Evolutionary conservation across 2,113 vertebrate species (phyloP), one percentile per base, ranked within the genome.

Genomic region (Calidris pygmaea): DNA sequence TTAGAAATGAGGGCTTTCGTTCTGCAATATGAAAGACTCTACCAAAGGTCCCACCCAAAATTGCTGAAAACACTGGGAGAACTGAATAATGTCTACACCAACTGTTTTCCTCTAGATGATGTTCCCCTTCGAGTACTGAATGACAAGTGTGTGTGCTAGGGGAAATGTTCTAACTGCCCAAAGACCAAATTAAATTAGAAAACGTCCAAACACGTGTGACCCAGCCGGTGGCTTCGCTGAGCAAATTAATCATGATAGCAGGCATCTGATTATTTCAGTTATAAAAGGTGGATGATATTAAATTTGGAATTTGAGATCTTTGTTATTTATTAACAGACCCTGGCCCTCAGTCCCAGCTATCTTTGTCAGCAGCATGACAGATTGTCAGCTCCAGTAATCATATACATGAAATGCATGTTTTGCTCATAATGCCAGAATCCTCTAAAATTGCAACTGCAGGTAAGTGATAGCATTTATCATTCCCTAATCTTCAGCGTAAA

Each of bases 351-450:
- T 66, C 81, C 66, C 82, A 66, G 67, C 78, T 87, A 4, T 90
- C 75, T 45, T 35, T 93, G 93, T 94, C 87, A 93, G 87, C 66
- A 87, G 78, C 53, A 37, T 81, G 91, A 87, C 85, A 79, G 85
- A 47, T 34, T 93, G 89, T 79, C 89, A 91, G 94, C 87, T 30
- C 56, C 32, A 60, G 82, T 11, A 89, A 77, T 84, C 73, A 75
- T 23, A 74, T 5, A 74, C 90, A 87, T 48, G 83, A 94, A 95
- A 92, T 90, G 79, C 73, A 50, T 50, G 73, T 77, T 89, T 72
- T 92, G 78, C 85, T 96, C 84, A 35, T 34, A 79, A 76, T 47
- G 74, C 85, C 95, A 97, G 93, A 85, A 96, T 41, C 71, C 88
- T 60, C 93, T 82, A 67, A 85, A 95, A 85, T 9, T 87, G 89